Evolutionary conservation across 1,140 invertebrate genomes (phyloP), one percentile per base, ranked within the genome.

Genomic region (Diorhabda sublineata): DNA sequence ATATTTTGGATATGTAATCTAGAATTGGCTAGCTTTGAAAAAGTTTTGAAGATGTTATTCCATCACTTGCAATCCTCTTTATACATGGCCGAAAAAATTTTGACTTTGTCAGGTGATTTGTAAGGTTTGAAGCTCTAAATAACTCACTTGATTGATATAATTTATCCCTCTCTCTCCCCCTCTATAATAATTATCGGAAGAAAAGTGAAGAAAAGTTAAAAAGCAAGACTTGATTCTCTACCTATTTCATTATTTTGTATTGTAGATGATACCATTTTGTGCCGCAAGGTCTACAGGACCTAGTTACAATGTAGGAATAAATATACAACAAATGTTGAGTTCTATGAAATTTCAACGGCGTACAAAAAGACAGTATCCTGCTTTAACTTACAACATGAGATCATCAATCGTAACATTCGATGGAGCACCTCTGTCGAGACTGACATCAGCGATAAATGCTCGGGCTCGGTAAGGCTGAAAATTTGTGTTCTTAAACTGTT

Each of bases 251-350:
- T 26, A 26, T 26, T 26, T 26, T 26, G 26, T 82, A 70, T 82
- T 85, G 61, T 75, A 76, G 64, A 81, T 82, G 58, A 86, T 87
- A 65, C 86, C 86, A 26, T 87, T 87, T 74, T 84, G 85, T 43
- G 82, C 83, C n/a, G 84, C 84, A 0, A 86, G 82, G 61, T 86
- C 85, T 0, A 80, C 84, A 5, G 77, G 79, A 6, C 83, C 81
- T 0, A 86, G 83, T 74, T 82, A 86, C 67, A 87, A 87, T 77
- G 78, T 87, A 42, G 84, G 84, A 45, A 79, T 86, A 42, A 86
- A 85, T 73, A 84, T 87, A 65, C 85, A 87, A 71, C 83, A 86
- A 80, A 80, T 84, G 3, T 79, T 86, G 76, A 83, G 78, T 61
- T 81, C 84, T 61, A 84, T 86, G 69, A 86, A 85, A 75, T 82